Evolutionary conservation across 1,140 invertebrate species (phyloP).

Genomic region (Drosophila rufa): DNA sequence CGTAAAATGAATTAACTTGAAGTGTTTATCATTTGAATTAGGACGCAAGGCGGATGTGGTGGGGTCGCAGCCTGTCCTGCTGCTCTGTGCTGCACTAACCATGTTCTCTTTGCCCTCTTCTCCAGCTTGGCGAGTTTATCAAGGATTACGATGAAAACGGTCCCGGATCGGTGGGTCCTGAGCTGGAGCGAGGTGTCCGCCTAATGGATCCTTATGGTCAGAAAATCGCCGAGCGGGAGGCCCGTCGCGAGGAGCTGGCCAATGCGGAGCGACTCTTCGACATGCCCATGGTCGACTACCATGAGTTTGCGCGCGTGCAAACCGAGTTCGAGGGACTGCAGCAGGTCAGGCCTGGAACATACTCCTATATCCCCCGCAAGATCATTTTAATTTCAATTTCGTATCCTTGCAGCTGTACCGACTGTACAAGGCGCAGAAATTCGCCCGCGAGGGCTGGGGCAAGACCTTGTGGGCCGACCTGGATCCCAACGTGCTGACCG

Average conservation of each 20-base stretch:
- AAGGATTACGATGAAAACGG: constrained; percentile 91
- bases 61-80: constrained; percentile 8
- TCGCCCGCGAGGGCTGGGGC: constrained; percentile 91
- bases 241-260: constrained; percentile 88
- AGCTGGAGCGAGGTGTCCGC: constrained; percentile 90
- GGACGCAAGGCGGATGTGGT: constrained; percentile 37
- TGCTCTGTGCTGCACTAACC: constrained; percentile 38
- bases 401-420: constrained; percentile 88
- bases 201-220: constrained; percentile 90
- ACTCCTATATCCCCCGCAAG: background rate
- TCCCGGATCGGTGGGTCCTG: constrained; percentile 90
- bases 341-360: constrained; percentile 34
- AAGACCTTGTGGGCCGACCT: constrained; percentile 95
- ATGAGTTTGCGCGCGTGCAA: constrained; percentile 89
- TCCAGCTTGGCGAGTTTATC: constrained; percentile 88
- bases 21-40: constrained; percentile 85
- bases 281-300: constrained; percentile 92
- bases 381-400: background rate
- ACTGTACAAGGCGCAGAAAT: constrained; percentile 92
- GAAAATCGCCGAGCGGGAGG: constrained; percentile 89
- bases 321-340: constrained; percentile 91
- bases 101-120: constrained; percentile 6
- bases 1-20: constrained; percentile 85
- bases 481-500: constrained; percentile 92
- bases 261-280: constrained; percentile 95